Evolutionary conservation across 23 tunicate genomes (phyloP).

Genomic region (Trididemnum miniatum): DNA sequence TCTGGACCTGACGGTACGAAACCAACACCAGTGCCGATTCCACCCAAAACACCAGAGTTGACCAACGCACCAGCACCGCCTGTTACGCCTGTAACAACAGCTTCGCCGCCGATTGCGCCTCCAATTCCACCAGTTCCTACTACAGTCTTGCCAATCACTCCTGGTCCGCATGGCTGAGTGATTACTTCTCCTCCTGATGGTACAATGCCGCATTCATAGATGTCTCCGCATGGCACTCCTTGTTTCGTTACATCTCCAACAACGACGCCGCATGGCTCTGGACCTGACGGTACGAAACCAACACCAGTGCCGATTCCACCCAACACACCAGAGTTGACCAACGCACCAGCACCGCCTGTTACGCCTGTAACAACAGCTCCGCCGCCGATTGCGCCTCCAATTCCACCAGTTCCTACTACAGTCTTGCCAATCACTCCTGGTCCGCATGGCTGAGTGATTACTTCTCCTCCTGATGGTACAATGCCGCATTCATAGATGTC

Average conservation of each 20-base stretch:
- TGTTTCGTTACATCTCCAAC: neutral
- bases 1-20: neutral
- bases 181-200: neutral
- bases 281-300: neutral
- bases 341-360: neutral
- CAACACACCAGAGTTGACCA: neutral
- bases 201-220: neutral
- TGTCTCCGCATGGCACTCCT: neutral
- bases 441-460: constrained; percentile 5
- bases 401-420: constrained; percentile 2
- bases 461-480: neutral
- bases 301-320: neutral
- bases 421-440: constrained; percentile 7
- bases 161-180: neutral
- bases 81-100: neutral
- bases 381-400: neutral
- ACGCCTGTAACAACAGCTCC: neutral
- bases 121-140: neutral
- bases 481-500: constrained; percentile 1
- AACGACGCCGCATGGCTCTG: neutral
- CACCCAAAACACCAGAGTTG: constrained; percentile 9
- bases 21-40: neutral
- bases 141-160: neutral
- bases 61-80: neutral
- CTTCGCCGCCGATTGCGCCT: neutral